A percentile compares a stretch with the other conserved stretches of the same genome.
phyloP scores from a whole-genome alignment of 2,888 invertebrate genomes.

The Phaonia tiefii region DNA sequence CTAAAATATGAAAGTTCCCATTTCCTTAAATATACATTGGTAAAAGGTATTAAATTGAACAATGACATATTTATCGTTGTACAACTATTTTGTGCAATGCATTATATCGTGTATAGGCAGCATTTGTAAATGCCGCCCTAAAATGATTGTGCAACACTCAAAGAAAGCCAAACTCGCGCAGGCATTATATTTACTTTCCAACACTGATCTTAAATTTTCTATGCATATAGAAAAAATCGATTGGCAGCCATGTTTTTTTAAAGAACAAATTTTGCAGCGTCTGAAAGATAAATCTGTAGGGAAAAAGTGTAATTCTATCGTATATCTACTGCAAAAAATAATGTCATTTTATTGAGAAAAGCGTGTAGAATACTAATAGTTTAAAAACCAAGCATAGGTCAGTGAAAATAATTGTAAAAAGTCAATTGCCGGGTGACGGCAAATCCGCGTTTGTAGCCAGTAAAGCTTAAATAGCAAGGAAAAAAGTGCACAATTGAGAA shows the following conservation, averaged over 20 bases:
- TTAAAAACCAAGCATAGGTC: slow-evolving; percentile 28
- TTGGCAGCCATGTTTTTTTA: slow-evolving; percentile 64
- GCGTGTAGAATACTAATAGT: slow-evolving; percentile 11
- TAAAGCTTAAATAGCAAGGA: not conserved
- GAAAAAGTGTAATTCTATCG: slow-evolving; percentile 23
- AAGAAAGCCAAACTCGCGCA: no score
- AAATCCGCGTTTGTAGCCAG: slow-evolving; percentile 33
- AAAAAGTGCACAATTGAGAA: slow-evolving; percentile 46
- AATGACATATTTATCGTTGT: no score
- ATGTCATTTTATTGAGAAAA: slow-evolving; percentile 39
- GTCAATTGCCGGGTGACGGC: slow-evolving; percentile 55
- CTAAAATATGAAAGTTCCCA: no score
- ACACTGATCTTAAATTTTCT: no score
- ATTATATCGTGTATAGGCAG: no score
- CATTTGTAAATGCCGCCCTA: no score
- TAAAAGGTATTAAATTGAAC: no score
- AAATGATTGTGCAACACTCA: no score
- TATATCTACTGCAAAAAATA: slow-evolving; percentile 12
- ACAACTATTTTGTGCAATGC: no score
- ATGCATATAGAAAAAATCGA: slow-evolving; percentile 52
- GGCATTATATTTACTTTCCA: no score
- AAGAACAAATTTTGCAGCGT: slow-evolving; percentile 57
- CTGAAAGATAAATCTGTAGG: slow-evolving; percentile 16
- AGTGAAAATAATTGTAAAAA: slow-evolving; percentile 41
- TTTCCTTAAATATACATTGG: no score